phyloP scores from a whole-genome alignment of 1,140 invertebrate species.

The Rhizoglyphus robini region DNA sequence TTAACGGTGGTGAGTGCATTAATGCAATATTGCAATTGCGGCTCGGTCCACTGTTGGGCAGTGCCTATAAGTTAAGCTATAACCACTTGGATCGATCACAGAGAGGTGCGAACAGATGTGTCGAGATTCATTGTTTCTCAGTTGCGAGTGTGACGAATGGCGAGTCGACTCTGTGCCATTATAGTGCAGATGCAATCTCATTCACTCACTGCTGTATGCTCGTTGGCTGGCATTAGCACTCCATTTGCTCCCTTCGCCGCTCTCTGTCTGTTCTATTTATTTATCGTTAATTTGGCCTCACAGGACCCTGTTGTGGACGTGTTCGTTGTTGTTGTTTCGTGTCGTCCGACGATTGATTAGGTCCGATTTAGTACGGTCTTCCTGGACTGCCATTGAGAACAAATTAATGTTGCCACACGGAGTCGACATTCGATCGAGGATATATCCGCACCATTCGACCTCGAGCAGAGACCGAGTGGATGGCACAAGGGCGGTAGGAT shows the following conservation, averaged over 20 bases:
- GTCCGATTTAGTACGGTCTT: slow-evolving; percentile 1
- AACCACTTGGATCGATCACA: background rate
- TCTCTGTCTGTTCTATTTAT: slow-evolving; percentile 1
- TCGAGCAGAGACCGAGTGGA: no score
- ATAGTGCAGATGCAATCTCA: background rate
- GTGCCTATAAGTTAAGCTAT: no score
- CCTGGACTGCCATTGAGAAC: background rate
- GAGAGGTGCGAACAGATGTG: slow-evolving; percentile 9
- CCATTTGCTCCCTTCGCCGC: background rate
- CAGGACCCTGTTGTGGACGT: no score
- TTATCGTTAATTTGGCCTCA: background rate
- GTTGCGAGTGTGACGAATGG: background rate
- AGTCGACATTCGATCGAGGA: no score
- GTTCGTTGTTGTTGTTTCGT: no score
- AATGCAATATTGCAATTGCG: no score
- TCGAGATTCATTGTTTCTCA: background rate
- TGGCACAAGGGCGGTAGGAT: no score
- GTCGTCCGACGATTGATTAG: slow-evolving; percentile 9
- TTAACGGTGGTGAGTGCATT: no score
- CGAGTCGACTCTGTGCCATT: no score
- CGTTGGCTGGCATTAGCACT: background rate
- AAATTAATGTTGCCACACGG: background rate
- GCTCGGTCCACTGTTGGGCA: no score
- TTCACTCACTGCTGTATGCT: background rate
- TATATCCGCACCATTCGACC: no score